phyloP scores from a whole-genome alignment of 2,888 invertebrate genomes.

The Physocephala rufipes region DNA sequence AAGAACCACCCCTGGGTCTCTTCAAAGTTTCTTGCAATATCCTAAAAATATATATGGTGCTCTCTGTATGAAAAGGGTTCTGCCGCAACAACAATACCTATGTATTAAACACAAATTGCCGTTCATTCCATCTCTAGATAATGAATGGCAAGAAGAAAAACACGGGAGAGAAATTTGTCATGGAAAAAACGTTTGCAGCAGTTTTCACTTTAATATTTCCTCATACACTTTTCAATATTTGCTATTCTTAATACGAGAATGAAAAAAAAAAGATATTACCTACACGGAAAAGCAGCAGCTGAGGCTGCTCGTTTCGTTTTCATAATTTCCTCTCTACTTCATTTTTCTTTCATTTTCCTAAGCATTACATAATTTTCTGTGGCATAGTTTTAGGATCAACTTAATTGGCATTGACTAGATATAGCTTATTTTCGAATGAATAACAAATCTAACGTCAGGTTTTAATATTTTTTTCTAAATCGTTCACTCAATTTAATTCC shows the following conservation, averaged over 20 bases:
- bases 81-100: no score
- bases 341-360: not conserved
- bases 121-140: no score
- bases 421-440: not conserved
- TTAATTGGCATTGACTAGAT: not conserved
- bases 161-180: no score
- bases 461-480: not conserved
- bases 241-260: not conserved
- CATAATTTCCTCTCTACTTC: not conserved
- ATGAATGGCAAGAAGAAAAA: no score
- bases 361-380: slow-evolving; percentile 34
- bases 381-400: slow-evolving; percentile 38
- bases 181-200: not conserved
- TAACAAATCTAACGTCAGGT: not conserved
- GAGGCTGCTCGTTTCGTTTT: not conserved
- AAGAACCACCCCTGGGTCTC: no score
- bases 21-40: no score
- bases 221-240: not conserved
- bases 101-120: no score
- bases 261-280: not conserved
- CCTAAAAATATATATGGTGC: no score
- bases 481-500: not conserved
- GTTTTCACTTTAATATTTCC: not conserved
- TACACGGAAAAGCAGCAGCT: not conserved
- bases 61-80: no score